Base-by-base conservation (phyloP, 2,888 invertebrate genomes). In the Eledona agricola region DNA sequence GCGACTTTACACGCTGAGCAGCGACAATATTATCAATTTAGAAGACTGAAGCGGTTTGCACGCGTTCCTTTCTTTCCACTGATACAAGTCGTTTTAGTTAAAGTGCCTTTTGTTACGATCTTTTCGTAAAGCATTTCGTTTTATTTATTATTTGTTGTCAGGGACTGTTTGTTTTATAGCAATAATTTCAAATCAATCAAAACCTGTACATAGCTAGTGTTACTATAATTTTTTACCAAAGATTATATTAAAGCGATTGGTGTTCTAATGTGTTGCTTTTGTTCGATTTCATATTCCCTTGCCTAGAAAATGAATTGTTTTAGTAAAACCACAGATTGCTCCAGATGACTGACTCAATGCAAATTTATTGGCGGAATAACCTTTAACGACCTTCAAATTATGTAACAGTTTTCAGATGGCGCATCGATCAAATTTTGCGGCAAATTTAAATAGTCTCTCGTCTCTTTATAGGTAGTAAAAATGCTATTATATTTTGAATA, bases 1-100 rank as follows among this genome's bases (percentile, higher is more conserved):
- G 78, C 81, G 86, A 57, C 82, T 83, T 68, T 87, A 90, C 72
- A 92, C 91, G 43, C 79, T 88, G 59, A 50, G 12, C 32, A 64
- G 60, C 34, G 64, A 62, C 31, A 70, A 66, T 62, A 65, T 60
- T 49, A 51, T 59, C 35, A 60, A 57, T 38, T 40, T 57, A 47
- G 72, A 72, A 69, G 71, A 72, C 67, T 72, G 69, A 71, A 31
- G 9, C 37, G 23, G 9, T 23, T 25, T 19, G 7, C 16, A 19
- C 23, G 19, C 28, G 7, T 35, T 47, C n/a, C 12, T 15, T 28
- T 7, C 13, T 49, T 35, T 9, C 19, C 32, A 28, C 20, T 28
- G 17, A 17, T 26, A 37, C 15, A 25, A 26, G 20, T 15, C 16
- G 4, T 15, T 40, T 50, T 40, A 40, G 42, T 51, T 51, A 4